A percentile compares a stretch with the other conserved stretches of the same genome.
Evolutionary conservation across 2,888 invertebrate species (phyloP).

Genomic region (Byasa hedistus): DNA sequence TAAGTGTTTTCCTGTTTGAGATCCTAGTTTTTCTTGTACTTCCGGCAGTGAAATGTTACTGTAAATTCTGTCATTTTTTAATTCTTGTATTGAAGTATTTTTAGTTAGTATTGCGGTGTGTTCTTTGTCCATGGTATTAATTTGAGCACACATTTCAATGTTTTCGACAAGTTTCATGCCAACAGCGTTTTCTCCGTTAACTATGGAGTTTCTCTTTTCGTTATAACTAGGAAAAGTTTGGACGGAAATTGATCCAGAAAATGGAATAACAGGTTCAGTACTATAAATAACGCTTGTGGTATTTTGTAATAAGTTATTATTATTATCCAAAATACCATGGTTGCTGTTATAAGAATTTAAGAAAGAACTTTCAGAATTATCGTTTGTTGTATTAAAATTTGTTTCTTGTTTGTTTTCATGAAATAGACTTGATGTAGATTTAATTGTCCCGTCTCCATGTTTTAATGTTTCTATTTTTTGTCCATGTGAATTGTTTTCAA

Average conservation of each 20-base stretch:
- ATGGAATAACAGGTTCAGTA: neutral
- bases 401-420: neutral
- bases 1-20: neutral
- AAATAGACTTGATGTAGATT: neutral
- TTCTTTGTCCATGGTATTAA: no score
- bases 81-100: neutral
- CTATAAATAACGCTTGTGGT: neutral
- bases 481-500: neutral
- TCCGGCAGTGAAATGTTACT: neutral
- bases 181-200: no score
- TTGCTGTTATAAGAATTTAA: neutral
- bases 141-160: no score
- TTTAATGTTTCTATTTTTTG: neutral
- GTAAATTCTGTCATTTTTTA: neutral
- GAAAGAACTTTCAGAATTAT: neutral
- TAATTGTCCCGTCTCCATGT: neutral
- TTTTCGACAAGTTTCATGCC: no score
- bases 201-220: no score
- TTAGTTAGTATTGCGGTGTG: neutral
- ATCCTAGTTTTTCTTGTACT: neutral
- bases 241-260: neutral
- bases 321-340: neutral
- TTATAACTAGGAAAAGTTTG: no score
- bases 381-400: neutral
- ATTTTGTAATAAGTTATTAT: conserved; percentile 3